These are phyloP conservation scores for Sarotherodon lohbergeri DNA, from an alignment of 2,113 vertebrate species.

Conservation along the genomic window DNA sequence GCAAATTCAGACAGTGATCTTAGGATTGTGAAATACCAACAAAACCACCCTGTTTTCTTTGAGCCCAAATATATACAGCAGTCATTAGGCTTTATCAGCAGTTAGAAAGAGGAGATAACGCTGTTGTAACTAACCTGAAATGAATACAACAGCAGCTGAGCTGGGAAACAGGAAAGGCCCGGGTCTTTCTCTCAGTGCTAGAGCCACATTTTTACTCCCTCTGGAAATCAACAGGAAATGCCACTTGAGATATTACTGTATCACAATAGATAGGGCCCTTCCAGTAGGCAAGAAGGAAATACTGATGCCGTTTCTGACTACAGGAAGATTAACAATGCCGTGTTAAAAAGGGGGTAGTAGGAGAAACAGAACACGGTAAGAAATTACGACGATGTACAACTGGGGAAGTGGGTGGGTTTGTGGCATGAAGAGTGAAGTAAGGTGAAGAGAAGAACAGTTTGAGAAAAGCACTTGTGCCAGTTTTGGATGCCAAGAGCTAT, in stretches of 20 bases:
- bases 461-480: not conserved
- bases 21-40: conserved; percentile 8
- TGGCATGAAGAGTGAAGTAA: not conserved
- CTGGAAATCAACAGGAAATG: conserved; percentile 41
- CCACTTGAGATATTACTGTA: conserved; percentile 7
- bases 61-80: conserved; percentile 51
- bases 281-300: conserved; percentile 14
- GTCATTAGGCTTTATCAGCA: conserved; percentile 48
- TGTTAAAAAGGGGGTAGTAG: not conserved
- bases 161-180: not conserved
- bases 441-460: not conserved
- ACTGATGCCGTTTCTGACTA: not conserved
- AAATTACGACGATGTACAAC: not conserved
- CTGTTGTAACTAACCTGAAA: conserved; percentile 58
- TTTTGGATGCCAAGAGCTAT: conserved; percentile 11
- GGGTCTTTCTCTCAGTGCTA: not conserved
- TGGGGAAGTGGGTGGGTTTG: not conserved
- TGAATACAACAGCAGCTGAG: conserved; percentile 12
- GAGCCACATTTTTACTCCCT: not conserved
- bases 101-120: conserved; percentile 21
- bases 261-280: conserved; percentile 25
- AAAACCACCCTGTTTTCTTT: conserved; percentile 17
- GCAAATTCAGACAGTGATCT: conserved; percentile 18
- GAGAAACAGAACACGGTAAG: not conserved
- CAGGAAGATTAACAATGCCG: conserved; percentile 33